phyloP scores from a whole-genome alignment of 1,140 invertebrate genomes.

The Drosophila santomea region DNA sequence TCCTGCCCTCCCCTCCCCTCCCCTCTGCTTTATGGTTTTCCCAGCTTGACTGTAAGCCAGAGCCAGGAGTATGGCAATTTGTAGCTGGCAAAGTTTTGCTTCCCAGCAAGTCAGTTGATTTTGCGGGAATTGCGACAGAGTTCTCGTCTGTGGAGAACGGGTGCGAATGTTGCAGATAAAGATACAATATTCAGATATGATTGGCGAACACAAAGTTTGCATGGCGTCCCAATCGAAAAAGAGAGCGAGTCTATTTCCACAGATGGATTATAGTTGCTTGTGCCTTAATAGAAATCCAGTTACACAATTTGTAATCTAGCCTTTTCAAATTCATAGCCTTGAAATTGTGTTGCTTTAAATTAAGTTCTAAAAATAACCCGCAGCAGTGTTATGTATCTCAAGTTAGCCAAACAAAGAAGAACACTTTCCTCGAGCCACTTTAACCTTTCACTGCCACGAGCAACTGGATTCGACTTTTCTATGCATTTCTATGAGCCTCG shows the following conservation, averaged over 20 bases:
- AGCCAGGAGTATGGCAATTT: constrained; percentile 45
- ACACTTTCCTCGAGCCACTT: not conserved
- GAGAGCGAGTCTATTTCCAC: constrained; percentile 9
- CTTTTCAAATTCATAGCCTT: too few species aligned
- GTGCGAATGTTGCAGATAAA: constrained; percentile 42
- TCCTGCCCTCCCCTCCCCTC: not conserved
- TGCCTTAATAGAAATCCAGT: not conserved
- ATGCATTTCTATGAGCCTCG: constrained; percentile 39
- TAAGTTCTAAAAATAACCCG: not conserved
- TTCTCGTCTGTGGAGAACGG: constrained; percentile 6
- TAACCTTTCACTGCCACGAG: not conserved
- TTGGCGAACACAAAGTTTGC: constrained; percentile 23
- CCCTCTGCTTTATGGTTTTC: constrained; percentile 6
- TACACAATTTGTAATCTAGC: too few species aligned
- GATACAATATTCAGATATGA: constrained; percentile 34
- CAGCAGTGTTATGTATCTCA: too few species aligned
- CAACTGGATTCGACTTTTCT: constrained; percentile 8
- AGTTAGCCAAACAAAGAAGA: too few species aligned
- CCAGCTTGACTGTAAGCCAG: constrained; percentile 52
- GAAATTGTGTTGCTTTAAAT: not conserved
- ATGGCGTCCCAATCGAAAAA: constrained; percentile 23
- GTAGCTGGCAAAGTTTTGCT: constrained; percentile 37
- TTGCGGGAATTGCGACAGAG: constrained; percentile 30
- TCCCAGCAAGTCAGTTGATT: constrained; percentile 24
- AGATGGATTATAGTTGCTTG: constrained; percentile 3